phyloP scores from a whole-genome alignment of 2,113 vertebrate genomes.

The Ailurus styani region DNA sequence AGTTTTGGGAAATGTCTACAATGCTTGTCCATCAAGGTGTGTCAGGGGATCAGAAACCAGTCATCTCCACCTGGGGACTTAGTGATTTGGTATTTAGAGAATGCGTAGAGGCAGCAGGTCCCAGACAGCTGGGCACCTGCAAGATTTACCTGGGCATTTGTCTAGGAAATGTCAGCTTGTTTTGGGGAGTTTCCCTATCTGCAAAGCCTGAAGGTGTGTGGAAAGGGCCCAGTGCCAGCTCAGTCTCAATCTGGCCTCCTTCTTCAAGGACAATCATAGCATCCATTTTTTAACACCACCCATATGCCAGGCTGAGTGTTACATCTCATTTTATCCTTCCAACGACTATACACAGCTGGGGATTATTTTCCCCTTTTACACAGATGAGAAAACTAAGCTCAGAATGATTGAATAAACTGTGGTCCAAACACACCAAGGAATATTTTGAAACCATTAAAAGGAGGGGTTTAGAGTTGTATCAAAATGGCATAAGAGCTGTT shows the following conservation, averaged over 20 bases:
- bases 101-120: constrained; percentile 42
- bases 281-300: neutral
- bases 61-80: neutral
- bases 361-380: neutral
- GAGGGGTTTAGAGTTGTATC: neutral
- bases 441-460: neutral
- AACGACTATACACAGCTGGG: neutral
- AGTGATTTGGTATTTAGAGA: constrained; percentile 26
- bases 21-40: neutral
- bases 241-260: constrained; percentile 57
- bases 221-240: constrained; percentile 20
- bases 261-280: neutral
- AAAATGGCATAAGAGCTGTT: neutral
- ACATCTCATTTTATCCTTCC: neutral
- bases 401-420: neutral
- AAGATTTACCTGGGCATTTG: constrained; percentile 48
- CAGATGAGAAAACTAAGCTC: neutral
- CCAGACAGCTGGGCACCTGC: constrained; percentile 55
- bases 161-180: constrained; percentile 33
- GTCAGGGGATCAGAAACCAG: neutral
- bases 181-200: constrained; percentile 42
- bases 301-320: neutral
- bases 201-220: constrained; percentile 27
- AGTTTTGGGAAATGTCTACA: neutral
- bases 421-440: neutral